Base-by-base conservation (phyloP, 2,888 invertebrate genomes). In the Nasonovia ribisnigri region DNA sequence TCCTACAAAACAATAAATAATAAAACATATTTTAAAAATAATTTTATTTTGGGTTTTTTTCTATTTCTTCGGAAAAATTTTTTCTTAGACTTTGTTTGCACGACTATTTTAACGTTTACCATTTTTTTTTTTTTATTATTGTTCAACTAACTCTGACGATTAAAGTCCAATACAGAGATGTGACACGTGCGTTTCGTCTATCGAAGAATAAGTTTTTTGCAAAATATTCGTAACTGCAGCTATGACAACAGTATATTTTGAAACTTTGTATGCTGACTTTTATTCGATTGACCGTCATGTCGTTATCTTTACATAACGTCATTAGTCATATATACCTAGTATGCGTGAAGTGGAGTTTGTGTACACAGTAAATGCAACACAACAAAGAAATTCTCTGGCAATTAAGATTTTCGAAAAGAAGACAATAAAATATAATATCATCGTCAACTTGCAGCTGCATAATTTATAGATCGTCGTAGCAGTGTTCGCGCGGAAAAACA, bases 351-450 rank as follows among this genome's bases (percentile, higher is more conserved):
- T 13, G 1, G n/a, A n/a, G n/a, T 36, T 36, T 77, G 36, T 20
- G 20, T 16, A 20, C 8, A 36, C 36, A 77, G 8, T 77, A 36
- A 77, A 77, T 36, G 77, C 20, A 8, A 20, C 29, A 42, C 36
- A 42, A 67, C 43, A 46, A 90, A 90, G 60, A 10, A 60, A n/a
- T 60, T n/a, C 8, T 60, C 8, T 26, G n/a, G 1, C n/a, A 46
- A 90, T 60, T 46, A 46, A 90, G 46, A 60, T 60, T 67, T 60
- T 90, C 29, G 20, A 90, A n/a, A 43, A 54, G 29, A 46, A 60
- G n/a, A 90, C 89, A 90, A 90, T 60, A 90, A 43, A 90, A 67
- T 77, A 77, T n/a, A 46, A 90, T 60, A 90, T 90, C n/a, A 46
- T 90, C 46, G 10, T 43, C 46, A 16, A 86, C 46, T 86, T 6